phyloP scores from a whole-genome alignment of 92 coral and sea anemone species.

The Actinernus sp. region DNA sequence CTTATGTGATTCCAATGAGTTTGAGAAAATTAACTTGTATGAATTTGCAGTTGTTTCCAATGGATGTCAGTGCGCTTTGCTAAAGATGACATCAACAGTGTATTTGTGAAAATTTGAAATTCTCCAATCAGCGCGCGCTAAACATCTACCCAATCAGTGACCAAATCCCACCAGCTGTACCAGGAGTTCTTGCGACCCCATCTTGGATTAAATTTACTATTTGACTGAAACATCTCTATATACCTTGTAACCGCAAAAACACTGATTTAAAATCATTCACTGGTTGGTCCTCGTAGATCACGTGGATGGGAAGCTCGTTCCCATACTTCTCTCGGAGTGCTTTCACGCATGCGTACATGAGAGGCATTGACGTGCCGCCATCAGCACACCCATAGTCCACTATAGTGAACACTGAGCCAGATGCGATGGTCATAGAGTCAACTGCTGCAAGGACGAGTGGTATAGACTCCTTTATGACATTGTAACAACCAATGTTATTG shows the following conservation, averaged over 20 bases:
- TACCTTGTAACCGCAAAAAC: slow-evolving; percentile 85
- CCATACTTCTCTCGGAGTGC: slow-evolving; percentile 73
- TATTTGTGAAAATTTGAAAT: too few species aligned
- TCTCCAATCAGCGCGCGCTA: too few species aligned
- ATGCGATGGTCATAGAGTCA: slow-evolving; percentile 17
- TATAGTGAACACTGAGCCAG: slow-evolving; percentile 46
- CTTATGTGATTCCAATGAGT: too few species aligned
- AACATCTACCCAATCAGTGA: too few species aligned
- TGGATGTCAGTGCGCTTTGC: too few species aligned
- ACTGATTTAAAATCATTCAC: slow-evolving; percentile 84
- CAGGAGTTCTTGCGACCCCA: too few species aligned
- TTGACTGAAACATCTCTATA: not conserved
- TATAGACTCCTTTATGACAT: slow-evolving; percentile 67
- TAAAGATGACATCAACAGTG: too few species aligned
- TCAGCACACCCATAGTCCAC: slow-evolving; percentile 84
- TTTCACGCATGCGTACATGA: slow-evolving; percentile 64
- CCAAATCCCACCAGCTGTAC: too few species aligned
- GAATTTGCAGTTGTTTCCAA: too few species aligned
- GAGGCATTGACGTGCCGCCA: slow-evolving; percentile 89
- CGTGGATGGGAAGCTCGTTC: slow-evolving; percentile 59
- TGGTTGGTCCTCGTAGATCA: slow-evolving; percentile 88
- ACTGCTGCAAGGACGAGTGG: slow-evolving; percentile 52
- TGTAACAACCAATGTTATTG: slow-evolving; percentile 76
- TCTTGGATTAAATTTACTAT: too few species aligned
- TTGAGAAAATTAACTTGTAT: too few species aligned